Evolutionary conservation across 2,113 vertebrate genomes (phyloP).

Genomic region (Pachyramphus minor): DNA sequence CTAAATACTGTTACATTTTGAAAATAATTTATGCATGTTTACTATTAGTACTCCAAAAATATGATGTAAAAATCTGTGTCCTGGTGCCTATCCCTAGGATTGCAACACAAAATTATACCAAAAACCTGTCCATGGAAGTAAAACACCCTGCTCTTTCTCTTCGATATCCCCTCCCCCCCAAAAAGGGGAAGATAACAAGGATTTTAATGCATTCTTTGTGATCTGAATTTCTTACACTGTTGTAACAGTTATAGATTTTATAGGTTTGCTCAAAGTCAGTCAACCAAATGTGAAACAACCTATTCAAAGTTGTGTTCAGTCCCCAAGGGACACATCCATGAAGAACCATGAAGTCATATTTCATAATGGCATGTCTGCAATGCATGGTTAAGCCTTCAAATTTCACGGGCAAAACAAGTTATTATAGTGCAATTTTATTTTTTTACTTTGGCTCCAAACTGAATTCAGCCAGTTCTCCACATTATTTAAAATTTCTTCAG

Average conservation of each 20-base stretch:
- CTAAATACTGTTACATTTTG: neutral
- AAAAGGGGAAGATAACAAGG: neutral
- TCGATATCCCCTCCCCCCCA: neutral
- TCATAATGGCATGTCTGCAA: neutral
- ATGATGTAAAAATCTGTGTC: neutral
- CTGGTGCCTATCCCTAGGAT: neutral
- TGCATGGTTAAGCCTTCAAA: neutral
- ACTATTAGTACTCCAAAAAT: neutral
- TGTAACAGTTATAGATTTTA: neutral
- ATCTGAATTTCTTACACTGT: neutral
- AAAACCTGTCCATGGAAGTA: neutral
- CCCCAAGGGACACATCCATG: neutral
- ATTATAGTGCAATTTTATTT: neutral
- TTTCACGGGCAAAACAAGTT: neutral
- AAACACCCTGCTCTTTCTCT: neutral
- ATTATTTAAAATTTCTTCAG: neutral
- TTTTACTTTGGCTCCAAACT: neutral
- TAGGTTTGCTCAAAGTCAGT: neutral
- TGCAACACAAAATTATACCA: neutral
- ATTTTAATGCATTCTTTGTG: neutral
- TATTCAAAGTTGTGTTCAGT: neutral
- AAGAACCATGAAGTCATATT: neutral
- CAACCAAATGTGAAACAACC: slow-evolving; percentile 4
- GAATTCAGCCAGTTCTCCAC: neutral
- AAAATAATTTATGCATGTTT: neutral